phyloP scores from a whole-genome alignment of 2,797 vertebrate genomes.

The Sebastes wilsoni region DNA sequence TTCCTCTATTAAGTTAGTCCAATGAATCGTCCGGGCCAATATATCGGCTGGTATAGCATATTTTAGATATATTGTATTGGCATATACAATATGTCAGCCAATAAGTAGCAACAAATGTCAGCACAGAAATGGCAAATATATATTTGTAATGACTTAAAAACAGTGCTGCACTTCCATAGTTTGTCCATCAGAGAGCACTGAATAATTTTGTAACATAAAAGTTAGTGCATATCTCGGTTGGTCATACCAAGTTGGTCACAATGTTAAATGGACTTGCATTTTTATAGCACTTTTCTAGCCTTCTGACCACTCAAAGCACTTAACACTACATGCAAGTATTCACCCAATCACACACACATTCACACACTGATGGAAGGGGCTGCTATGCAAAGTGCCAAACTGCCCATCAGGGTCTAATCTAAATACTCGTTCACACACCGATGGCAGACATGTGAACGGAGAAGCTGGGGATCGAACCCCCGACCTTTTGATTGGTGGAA shows the following conservation, averaged over 20 bases:
- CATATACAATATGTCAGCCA: neutral
- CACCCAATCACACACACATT: too few species aligned
- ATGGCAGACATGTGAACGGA: too few species aligned
- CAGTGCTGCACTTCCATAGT: neutral
- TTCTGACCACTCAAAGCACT: too few species aligned
- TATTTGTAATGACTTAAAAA: neutral
- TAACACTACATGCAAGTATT: too few species aligned
- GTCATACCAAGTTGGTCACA: neutral
- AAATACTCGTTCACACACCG: too few species aligned
- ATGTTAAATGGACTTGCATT: neutral
- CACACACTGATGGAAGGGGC: too few species aligned
- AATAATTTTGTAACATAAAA: neutral
- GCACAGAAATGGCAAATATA: neutral
- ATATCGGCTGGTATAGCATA: neutral
- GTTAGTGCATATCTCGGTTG: neutral
- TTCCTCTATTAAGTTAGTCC: too few species aligned
- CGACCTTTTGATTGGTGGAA: too few species aligned
- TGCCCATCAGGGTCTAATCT: too few species aligned
- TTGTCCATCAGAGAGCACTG: neutral
- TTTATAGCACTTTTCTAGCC: too few species aligned
- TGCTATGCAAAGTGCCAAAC: too few species aligned
- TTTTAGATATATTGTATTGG: neutral
- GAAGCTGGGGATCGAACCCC: too few species aligned
- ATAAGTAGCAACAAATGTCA: neutral
- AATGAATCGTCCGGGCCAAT: neutral